Conservation (phyloP, 2,113 vertebrate genomes). For the Emydura subglobosa region DNA sequence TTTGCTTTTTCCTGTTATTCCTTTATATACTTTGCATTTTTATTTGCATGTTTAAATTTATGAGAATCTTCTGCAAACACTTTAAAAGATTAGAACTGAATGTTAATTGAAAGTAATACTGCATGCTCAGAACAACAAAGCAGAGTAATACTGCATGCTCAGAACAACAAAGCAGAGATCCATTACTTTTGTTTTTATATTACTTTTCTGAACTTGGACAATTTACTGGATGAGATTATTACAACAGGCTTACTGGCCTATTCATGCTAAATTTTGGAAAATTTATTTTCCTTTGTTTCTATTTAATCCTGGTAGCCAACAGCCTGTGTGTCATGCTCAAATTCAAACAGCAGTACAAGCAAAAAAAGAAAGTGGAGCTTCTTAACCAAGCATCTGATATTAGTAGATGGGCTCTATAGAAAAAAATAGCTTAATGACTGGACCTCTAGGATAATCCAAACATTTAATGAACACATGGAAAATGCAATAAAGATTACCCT, state of each 20-base stretch:
- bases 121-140: slow-evolving; percentile 2
- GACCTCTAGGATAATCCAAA: background rate
- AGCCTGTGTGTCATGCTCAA: background rate
- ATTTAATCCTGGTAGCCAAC: background rate
- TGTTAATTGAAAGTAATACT: background rate
- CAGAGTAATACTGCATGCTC: background rate
- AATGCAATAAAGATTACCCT: background rate
- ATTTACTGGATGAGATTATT: background rate
- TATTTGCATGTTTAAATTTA: background rate
- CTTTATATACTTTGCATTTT: background rate
- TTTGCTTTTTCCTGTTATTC: background rate
- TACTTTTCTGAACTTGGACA: background rate
- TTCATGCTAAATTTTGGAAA: background rate
- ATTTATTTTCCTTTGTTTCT: background rate
- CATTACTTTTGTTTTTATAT: background rate
- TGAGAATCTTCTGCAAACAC: background rate
- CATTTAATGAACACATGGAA: background rate
- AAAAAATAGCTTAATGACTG: background rate
- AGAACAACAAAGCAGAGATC: slow-evolving; percentile 8
- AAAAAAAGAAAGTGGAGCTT: background rate
- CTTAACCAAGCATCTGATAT: background rate
- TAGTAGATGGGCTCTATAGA: background rate
- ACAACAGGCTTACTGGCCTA: background rate
- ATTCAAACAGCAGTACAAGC: background rate
- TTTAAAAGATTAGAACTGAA: background rate